phyloP scores from a whole-genome alignment of 2,888 invertebrate genomes.

The Branchipolynoe longqiensis region DNA sequence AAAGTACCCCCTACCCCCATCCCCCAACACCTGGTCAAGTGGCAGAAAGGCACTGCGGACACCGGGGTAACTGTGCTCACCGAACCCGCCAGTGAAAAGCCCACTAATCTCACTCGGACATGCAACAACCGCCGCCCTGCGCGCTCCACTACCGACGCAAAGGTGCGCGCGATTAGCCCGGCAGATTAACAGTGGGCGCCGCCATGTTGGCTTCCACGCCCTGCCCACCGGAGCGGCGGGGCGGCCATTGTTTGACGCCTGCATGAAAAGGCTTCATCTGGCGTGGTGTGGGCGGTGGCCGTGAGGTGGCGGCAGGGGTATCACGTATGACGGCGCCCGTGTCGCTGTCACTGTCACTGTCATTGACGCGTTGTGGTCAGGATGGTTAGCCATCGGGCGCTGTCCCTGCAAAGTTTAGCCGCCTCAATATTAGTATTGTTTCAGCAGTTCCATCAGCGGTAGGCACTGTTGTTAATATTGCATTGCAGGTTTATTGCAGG shows the following conservation, averaged over 20 bases:
- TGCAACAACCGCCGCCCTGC: slow-evolving; percentile 8
- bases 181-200: slow-evolving; percentile 12
- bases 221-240: neutral
- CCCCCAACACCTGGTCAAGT: slow-evolving; percentile 16
- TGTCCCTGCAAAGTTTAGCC: no score
- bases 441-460: no score
- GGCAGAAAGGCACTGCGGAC: no score
- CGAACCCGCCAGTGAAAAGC: neutral
- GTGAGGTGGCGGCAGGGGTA: slow-evolving; percentile 1
- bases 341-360: no score
- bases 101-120: slow-evolving; percentile 25
- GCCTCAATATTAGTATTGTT: no score
- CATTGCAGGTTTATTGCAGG: no score
- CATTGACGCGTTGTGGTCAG: neutral
- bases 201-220: neutral
- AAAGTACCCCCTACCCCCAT: no score
- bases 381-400: neutral
- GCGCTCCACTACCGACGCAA: neutral
- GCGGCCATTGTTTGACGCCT: no score
- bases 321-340: neutral
- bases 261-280: slow-evolving; percentile 15
- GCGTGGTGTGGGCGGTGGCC: neutral
- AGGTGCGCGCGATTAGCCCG: neutral
- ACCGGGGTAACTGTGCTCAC: neutral
- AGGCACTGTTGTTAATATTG: no score